Evolutionary conservation across 2,797 vertebrate species (phyloP), one percentile per base, ranked within the genome.

Genomic region (Mastacembelus armatus): DNA sequence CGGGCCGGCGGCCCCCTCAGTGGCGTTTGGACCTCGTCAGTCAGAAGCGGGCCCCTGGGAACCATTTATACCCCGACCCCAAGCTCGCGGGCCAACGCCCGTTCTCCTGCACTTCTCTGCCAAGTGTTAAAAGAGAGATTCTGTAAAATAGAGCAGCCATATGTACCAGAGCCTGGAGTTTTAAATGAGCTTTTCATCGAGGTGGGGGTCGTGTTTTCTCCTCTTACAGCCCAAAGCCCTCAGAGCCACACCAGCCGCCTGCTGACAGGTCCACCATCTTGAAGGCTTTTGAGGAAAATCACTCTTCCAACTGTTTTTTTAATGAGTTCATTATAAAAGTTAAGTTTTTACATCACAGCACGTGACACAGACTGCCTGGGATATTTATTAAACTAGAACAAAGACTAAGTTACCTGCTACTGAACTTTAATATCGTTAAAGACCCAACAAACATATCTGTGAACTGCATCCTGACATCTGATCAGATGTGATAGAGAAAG

Each of bases 71-170:
- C 78, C 66, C 76, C 50, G 70, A 79, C 70, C 82, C 77, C 30
- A 36, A 80, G 64, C 65, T 68, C 0, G 10, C 30, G n/a, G 83
- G 80, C 82, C 75, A 81, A 68, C 6, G 59, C 74, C 75, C 74
- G 7, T 80, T 87, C 78, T 83, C 77, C 82, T 74, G 82, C 84
- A 91, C 86, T 84, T 90, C 83, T 79, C 62, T 50, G 77, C 76
- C 86, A 83, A 91, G 92, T 92, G 91, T 91, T 92, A 90, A 92
- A 91, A 92, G 90, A 92, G 80, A 81, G 77, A 79, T 84, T 81
- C 77, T 88, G 88, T 83, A 92, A 89, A 89, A 86, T 59, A 79
- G 74, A 84, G 63, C 72, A 15, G 77, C 80, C 63, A 64, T 71
- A 81, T 80, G 81, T 71, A 77, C 18, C 26, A 16, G 52, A 38